These are phyloP conservation scores for roundworm (Caenorhabditis elegans) DNA, from an alignment of 1,140 invertebrate species.

Conservation along the genomic window WBcel235 BX284604.4:15262501-15263000, in stretches of 20 bases:
- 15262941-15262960: constrained; percentile 55
- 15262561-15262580: too few species aligned
- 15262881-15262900: constrained; percentile 50
- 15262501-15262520: constrained; percentile 59
- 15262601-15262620: too few species aligned
- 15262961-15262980: constrained; percentile 50
- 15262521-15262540: constrained; percentile 39
- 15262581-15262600: too few species aligned
- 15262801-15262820: constrained; percentile 47
- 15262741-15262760: too few species aligned
- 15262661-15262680: not conserved
- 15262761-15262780: too few species aligned
- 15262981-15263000: constrained; percentile 58
- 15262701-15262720: too few species aligned
- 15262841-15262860: constrained; percentile 51
- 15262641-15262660: not conserved
- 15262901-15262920: constrained; percentile 21
- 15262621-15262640: not conserved
- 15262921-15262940: constrained; percentile 38
- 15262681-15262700: too few species aligned
- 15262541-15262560: constrained; percentile 48
- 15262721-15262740: too few species aligned
- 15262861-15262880: constrained; percentile 65
- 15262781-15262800: not conserved
- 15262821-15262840: constrained; percentile 55